Evolutionary conservation across 2,797 vertebrate genomes (phyloP).

Genomic region (Diglossa cyanea): DNA sequence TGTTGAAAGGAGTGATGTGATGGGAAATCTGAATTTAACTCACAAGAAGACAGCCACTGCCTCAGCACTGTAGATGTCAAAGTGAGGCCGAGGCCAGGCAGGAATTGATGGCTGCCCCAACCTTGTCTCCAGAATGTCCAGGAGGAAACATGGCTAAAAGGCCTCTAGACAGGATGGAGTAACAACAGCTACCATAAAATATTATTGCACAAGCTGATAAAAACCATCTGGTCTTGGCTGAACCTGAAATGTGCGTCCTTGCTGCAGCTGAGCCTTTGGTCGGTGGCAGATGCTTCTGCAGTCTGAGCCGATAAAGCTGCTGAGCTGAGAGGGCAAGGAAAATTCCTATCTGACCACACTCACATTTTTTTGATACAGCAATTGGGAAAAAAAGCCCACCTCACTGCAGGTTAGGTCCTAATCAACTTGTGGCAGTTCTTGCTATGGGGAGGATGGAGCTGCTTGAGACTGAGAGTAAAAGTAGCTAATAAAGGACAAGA

Average conservation of each 20-base stretch:
- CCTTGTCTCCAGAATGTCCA: neutral
- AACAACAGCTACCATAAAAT: neutral
- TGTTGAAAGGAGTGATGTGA: neutral
- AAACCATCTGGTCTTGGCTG: neutral
- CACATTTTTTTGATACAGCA: neutral
- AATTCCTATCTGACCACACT: neutral
- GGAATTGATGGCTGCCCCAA: neutral
- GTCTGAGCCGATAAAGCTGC: neutral
- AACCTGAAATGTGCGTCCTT: neutral
- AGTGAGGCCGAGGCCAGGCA: neutral
- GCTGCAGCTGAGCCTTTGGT: neutral
- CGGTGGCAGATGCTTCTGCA: neutral
- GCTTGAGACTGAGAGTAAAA: neutral
- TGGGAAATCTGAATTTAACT: conserved; percentile 8
- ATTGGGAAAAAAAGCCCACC: neutral
- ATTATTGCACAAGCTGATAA: conserved; percentile 17
- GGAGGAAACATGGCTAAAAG: neutral
- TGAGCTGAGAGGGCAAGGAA: neutral
- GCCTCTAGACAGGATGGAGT: neutral
- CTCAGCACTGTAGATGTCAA: neutral
- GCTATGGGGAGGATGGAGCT: neutral
- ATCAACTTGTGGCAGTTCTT: neutral
- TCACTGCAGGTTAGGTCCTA: neutral
- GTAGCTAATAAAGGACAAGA: neutral
- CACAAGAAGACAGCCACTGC: neutral